phyloP scores from a whole-genome alignment of 1,140 invertebrate genomes.

The Pteromalus puparum region DNA sequence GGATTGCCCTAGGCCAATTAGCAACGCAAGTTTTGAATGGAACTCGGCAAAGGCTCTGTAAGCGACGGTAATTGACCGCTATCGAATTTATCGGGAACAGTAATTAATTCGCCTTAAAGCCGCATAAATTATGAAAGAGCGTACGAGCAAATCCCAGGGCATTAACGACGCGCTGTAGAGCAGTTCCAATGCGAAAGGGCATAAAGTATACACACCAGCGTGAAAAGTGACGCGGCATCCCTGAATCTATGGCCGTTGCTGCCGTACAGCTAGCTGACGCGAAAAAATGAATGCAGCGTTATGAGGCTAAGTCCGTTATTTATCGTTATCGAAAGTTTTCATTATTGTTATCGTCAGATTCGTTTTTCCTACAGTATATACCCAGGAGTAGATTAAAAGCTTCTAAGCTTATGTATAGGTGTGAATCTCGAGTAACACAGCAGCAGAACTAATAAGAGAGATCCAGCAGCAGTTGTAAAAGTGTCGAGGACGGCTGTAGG shows the following conservation, averaged over 20 bases:
- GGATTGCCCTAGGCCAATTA: constrained; percentile 13
- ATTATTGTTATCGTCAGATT: too few relatives aligned
- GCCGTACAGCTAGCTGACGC: background rate
- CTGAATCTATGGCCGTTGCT: background rate
- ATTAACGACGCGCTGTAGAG: constrained; percentile 53
- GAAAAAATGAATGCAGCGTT: background rate
- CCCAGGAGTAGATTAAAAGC: background rate
- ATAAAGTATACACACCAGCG: background rate
- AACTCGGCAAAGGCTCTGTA: background rate
- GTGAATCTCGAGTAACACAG: background rate
- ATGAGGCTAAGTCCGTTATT: too few relatives aligned
- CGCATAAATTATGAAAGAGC: constrained; percentile 63
- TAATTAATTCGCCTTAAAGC: constrained; percentile 65
- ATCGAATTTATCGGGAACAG: constrained; percentile 59
- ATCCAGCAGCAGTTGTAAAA: background rate
- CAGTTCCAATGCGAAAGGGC: background rate
- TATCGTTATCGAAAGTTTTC: too few relatives aligned
- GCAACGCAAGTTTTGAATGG: background rate
- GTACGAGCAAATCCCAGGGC: constrained; percentile 52
- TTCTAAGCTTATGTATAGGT: too few relatives aligned
- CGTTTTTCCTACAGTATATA: too few relatives aligned
- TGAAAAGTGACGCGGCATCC: constrained; percentile 8
- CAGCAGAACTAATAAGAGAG: background rate
- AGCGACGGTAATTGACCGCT: constrained; percentile 41
- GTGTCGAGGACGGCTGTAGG: background rate